Evolutionary conservation across 1,140 invertebrate species (phyloP).

Genomic region (Drusus annulatus): DNA sequence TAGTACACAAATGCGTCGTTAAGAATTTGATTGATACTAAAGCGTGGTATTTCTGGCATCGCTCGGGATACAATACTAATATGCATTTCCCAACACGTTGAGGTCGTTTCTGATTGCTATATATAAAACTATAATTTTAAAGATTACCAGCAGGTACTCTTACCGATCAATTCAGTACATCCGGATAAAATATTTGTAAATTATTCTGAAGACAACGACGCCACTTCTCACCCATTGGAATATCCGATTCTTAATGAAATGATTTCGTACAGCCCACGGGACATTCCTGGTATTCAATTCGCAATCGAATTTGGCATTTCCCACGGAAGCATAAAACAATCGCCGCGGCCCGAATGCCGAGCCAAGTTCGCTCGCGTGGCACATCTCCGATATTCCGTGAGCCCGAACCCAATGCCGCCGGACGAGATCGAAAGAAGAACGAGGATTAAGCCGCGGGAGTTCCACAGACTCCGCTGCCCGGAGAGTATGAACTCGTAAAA

Average conservation of each 20-base stretch:
- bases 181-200: too few relatives aligned
- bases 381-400: background rate
- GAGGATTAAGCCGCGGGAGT: background rate
- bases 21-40: conserved; percentile 1
- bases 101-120: too few relatives aligned
- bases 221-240: background rate
- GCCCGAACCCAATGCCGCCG: too few relatives aligned
- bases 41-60: conserved; percentile 13
- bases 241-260: background rate
- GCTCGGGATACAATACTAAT: background rate
- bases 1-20: conserved; percentile 7
- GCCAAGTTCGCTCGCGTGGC: background rate
- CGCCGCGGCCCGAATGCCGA: background rate
- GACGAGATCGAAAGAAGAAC: too few relatives aligned
- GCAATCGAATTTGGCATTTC: background rate
- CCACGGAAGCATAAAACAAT: background rate
- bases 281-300: too few relatives aligned
- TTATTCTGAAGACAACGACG: too few relatives aligned
- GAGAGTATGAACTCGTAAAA: background rate
- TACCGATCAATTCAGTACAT: too few relatives aligned
- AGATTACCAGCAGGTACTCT: too few relatives aligned
- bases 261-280: background rate
- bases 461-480: background rate
- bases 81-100: background rate
- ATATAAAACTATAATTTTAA: too few relatives aligned